Conservation (phyloP, 1,140 invertebrate species). For the Mycetomoellerius zeteki region DNA sequence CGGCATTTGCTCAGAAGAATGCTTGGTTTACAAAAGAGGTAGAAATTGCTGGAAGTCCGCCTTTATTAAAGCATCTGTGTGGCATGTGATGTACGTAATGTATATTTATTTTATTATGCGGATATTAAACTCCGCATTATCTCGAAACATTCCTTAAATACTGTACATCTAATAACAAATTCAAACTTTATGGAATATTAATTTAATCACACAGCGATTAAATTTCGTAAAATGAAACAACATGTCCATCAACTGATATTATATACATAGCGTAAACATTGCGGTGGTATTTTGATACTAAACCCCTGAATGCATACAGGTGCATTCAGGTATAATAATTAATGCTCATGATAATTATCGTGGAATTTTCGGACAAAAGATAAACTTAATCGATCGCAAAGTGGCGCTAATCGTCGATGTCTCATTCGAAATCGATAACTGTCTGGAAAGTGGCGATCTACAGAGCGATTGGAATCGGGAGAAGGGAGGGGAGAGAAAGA, state of each 20-base stretch:
- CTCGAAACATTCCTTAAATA: conserved; percentile 60
- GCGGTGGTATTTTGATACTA: conserved; percentile 18
- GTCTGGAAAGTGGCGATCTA: conserved; percentile 53
- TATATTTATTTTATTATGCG: conserved; percentile 24
- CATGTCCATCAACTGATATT: conserved; percentile 10
- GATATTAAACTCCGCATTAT: conserved; percentile 44
- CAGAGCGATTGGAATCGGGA: conserved; percentile 54
- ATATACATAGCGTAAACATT: conserved; percentile 22
- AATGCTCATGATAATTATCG: conserved; percentile 30
- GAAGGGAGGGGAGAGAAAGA: background rate
- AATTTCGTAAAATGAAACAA: conserved; percentile 52
- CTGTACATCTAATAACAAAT: conserved; percentile 48
- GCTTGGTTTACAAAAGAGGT: background rate
- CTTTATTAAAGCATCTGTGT: background rate
- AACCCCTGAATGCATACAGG: background rate
- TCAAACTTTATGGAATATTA: conserved; percentile 54
- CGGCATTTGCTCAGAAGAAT: conserved; percentile 10
- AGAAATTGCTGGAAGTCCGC: background rate
- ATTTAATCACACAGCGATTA: conserved; percentile 32
- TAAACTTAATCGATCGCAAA: conserved; percentile 44
- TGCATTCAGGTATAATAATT: conserved; percentile 35
- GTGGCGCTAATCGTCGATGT: conserved; percentile 33
- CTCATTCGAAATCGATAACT: conserved; percentile 38
- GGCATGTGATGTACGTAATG: no score
- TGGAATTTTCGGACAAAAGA: conserved; percentile 13